Percentiles rank a stretch among this genome's conserved stretches.
Conservation (phyloP, 1,140 invertebrate species). For the Stegodyphus dumicola region DNA sequence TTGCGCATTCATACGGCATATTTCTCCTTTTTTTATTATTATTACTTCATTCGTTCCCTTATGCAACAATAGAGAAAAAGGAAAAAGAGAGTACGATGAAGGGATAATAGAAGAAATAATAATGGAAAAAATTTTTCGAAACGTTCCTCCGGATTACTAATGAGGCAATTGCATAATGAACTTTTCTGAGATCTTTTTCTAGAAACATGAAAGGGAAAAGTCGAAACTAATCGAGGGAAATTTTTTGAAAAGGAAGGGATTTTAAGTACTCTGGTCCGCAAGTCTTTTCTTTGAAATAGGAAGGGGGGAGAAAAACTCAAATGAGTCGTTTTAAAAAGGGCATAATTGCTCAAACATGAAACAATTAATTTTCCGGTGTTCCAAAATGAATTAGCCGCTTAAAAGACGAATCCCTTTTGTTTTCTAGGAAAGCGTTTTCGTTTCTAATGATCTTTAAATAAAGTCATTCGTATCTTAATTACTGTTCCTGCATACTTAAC, state of each 20-base stretch:
- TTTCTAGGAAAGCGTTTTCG: slow-evolving; percentile 53
- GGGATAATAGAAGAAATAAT: slow-evolving; percentile 7
- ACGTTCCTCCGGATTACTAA: slow-evolving; percentile 34
- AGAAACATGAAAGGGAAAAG: slow-evolving; percentile 58
- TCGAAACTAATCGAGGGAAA: slow-evolving; percentile 55
- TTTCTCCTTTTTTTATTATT: background rate
- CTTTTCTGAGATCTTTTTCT: slow-evolving; percentile 44
- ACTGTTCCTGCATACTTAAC: background rate
- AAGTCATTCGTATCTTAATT: slow-evolving; percentile 56
- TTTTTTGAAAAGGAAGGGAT: slow-evolving; percentile 42
- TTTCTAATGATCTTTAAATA: slow-evolving; percentile 61
- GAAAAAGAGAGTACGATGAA: slow-evolving; percentile 6
- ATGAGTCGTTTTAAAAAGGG: slow-evolving; percentile 28
- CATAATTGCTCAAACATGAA: slow-evolving; percentile 61
- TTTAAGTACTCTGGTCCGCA: background rate
- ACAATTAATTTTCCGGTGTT: slow-evolving; percentile 60
- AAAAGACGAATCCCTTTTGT: slow-evolving; percentile 46
- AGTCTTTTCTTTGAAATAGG: slow-evolving; percentile 10
- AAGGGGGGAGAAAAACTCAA: slow-evolving; percentile 1
- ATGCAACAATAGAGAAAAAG: background rate
- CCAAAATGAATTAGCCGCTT: slow-evolving; percentile 59
- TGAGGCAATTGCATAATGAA: slow-evolving; percentile 61
- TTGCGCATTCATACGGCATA: background rate
- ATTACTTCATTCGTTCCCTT: slow-evolving; percentile 9
- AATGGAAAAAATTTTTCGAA: slow-evolving; percentile 29